Conservation (phyloP, 2,113 vertebrate genomes). For the Ciconia stormi region DNA sequence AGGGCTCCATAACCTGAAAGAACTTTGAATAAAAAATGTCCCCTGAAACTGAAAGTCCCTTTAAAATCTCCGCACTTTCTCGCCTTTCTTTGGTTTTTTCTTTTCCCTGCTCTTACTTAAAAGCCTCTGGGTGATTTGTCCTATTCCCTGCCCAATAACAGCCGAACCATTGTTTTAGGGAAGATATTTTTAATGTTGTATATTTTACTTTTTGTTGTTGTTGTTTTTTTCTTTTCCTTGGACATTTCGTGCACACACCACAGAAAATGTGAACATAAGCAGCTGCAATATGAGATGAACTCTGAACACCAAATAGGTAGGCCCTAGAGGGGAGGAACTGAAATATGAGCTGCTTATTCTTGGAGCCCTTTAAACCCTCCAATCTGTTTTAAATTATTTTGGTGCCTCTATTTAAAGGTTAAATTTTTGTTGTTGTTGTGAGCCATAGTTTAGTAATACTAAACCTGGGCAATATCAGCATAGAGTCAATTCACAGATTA, state of each 20-base stretch:
- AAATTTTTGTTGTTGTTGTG: constrained; percentile 70
- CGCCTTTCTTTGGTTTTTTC: not conserved
- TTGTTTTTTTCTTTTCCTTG: constrained; percentile 34
- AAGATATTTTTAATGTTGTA: constrained; percentile 54
- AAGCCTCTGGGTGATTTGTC: constrained; percentile 62
- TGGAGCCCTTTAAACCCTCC: constrained; percentile 67
- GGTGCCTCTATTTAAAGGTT: constrained; percentile 72
- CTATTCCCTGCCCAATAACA: constrained; percentile 57
- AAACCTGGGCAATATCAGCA: constrained; percentile 56
- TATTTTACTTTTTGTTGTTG: constrained; percentile 38
- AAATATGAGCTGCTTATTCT: constrained; percentile 67
- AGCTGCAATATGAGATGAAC: constrained; percentile 69
- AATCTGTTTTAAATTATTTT: constrained; percentile 77
- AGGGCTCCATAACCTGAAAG: constrained; percentile 41
- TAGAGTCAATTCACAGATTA: constrained; percentile 69
- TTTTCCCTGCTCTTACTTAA: constrained; percentile 37
- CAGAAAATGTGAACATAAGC: constrained; percentile 65
- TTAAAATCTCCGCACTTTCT: constrained; percentile 17
- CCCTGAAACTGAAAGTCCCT: constrained; percentile 40
- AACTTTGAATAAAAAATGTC: constrained; percentile 59
- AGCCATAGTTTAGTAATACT: constrained; percentile 51
- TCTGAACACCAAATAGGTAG: constrained; percentile 70
- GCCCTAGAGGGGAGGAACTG: constrained; percentile 62
- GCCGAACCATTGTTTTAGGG: constrained; percentile 37
- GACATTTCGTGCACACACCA: constrained; percentile 23